A percentile compares a stretch with the other conserved stretches of the same genome.
These are phyloP conservation scores for Nesogale talazaci DNA, from an alignment of 2,113 vertebrate species.

Conservation along the genomic window DNA sequence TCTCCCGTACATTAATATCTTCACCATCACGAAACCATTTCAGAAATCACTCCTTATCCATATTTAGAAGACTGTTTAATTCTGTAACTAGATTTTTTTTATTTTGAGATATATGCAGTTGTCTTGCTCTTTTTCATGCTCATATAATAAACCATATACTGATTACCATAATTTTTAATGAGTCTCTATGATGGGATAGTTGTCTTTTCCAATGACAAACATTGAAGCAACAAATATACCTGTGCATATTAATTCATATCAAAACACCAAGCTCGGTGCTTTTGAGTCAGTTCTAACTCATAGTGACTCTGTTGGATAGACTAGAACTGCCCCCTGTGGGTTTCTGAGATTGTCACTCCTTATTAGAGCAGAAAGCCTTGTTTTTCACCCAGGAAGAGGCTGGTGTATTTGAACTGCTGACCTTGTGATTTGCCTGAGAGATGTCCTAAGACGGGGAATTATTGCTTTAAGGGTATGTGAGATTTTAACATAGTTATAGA, in stretches of 20 bases:
- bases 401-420: too few relatives aligned
- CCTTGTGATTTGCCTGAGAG: neutral
- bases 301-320: too few relatives aligned
- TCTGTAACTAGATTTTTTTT: neutral
- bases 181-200: neutral
- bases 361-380: too few relatives aligned
- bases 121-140: neutral
- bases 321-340: too few relatives aligned
- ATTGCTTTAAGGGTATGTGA: neutral
- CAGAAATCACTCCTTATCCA: too few relatives aligned
- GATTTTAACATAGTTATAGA: neutral
- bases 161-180: neutral
- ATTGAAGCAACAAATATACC: neutral
- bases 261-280: too few relatives aligned
- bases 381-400: too few relatives aligned
- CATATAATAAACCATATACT: too few relatives aligned
- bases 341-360: too few relatives aligned
- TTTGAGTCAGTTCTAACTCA: too few relatives aligned
- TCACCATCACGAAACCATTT: neutral
- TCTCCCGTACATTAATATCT: neutral
- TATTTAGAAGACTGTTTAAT: neutral
- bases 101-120: neutral
- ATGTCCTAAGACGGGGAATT: neutral
- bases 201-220: neutral
- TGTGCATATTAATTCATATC: neutral